Conservation (phyloP, 2,888 invertebrate genomes). For the Arctia plantaginis region DNA sequence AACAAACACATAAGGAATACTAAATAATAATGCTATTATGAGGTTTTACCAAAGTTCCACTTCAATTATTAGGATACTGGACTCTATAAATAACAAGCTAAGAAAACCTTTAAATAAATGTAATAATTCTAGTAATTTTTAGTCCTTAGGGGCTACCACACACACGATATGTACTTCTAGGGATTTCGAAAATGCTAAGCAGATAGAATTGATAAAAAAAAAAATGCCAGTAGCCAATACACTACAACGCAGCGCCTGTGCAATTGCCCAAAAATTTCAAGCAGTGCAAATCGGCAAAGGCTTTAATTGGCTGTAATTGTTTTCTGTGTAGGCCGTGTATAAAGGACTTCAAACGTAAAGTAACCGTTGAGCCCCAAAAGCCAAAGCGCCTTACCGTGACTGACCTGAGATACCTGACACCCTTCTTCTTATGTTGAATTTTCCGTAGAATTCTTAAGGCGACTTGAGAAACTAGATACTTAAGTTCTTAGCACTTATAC, state of each 20-base stretch:
- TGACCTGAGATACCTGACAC: neutral
- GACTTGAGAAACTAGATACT: neutral
- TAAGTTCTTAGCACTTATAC: neutral
- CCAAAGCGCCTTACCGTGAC: neutral
- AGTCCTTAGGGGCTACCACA: neutral
- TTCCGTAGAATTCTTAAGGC: neutral
- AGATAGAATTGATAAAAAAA: neutral
- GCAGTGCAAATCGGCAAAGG: neutral
- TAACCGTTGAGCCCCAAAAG: neutral
- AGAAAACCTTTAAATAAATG: neutral
- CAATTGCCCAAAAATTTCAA: neutral
- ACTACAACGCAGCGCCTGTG: neutral
- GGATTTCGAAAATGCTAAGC: neutral
- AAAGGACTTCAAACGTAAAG: neutral
- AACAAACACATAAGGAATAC: constrained; percentile 13
- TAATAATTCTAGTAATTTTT: neutral
- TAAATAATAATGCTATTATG: constrained; percentile 13
- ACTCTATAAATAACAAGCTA: neutral
- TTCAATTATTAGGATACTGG: neutral
- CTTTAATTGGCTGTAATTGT: neutral
- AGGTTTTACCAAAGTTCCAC: constrained; percentile 8
- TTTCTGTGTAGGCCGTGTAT: neutral
- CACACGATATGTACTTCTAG: neutral
- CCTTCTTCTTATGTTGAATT: neutral
- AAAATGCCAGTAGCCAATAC: neutral